A percentile compares a stretch with the other conserved stretches of the same genome.
These are phyloP conservation scores for Aphelinus certus DNA, from an alignment of 1,140 invertebrate genomes.

Conservation along the genomic window DNA sequence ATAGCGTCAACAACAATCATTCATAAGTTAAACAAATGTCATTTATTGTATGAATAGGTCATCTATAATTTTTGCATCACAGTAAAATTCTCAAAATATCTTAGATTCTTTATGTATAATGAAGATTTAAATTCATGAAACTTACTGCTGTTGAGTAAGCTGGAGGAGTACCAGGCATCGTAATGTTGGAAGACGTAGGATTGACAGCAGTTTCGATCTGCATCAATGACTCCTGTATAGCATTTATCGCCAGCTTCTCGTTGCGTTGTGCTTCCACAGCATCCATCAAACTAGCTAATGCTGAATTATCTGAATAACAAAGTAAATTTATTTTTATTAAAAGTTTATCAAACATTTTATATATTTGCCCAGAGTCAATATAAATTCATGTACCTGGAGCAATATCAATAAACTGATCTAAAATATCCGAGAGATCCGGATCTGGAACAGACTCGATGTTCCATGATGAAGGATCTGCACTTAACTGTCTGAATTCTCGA, in stretches of 20 bases:
- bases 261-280: constrained; percentile 65
- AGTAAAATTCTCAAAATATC: background rate
- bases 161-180: constrained; percentile 70
- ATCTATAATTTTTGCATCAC: too few relatives aligned
- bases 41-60: too few relatives aligned
- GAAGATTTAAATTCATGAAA: constrained; percentile 29
- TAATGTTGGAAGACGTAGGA: constrained; percentile 72
- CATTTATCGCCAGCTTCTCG: constrained; percentile 87
- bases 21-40: too few relatives aligned
- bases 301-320: constrained; percentile 42
- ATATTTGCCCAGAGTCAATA: background rate
- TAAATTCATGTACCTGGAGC: constrained; percentile 64
- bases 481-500: constrained; percentile 55
- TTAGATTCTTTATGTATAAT: background rate
- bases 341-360: background rate
- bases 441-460: constrained; percentile 69
- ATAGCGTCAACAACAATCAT: too few relatives aligned
- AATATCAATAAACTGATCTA: constrained; percentile 86
- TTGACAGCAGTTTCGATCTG: constrained; percentile 77
- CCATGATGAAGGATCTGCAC: constrained; percentile 56
- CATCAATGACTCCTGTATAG: constrained; percentile 91
- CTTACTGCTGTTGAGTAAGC: constrained; percentile 74
- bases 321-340: background rate
- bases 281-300: constrained; percentile 65
- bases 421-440: constrained; percentile 79